Evolutionary conservation across 2,113 vertebrate genomes (phyloP), one percentile per base, ranked within the genome.

Genomic region (Dinomys branickii): DNA sequence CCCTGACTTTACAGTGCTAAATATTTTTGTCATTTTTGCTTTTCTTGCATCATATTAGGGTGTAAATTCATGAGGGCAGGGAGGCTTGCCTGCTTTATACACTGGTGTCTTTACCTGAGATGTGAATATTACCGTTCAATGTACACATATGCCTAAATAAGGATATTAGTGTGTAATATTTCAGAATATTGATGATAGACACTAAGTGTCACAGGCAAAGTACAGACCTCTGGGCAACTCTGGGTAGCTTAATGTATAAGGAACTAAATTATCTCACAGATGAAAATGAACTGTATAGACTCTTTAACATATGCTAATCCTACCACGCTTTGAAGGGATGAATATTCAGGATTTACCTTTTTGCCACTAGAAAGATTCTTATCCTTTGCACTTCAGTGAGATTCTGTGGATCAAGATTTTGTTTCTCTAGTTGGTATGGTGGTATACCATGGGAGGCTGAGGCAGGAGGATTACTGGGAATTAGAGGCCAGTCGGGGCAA

Each of bases 281-380:
- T 75, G 35, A 85, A 94, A 92, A 61, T 80, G 12, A 85, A 92
- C 67, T 75, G 10, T 59, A 6, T 65, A 17, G 4, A 71, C 16
- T 61, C 26, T 22, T 90, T 41, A 50, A 75, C 41, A 82, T n/a
- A 28, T 67, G 19, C 89, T 24, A 90, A 92, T 75, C 5, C 24
- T 82, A 24, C 94, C 26, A 75, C 77, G 90, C 71, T 90, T 17
- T 63, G 44, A 96, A 87, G 7, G n/a, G 1, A 35, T 58, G 19
- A 83, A 65, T 87, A 75, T 38, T 92, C 50, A 93, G 8, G 10
- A 77, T 93, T 88, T 54, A 80, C 3, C 2, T 82, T 94, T 95
- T 82, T 56, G 13, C 17, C 75, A 20, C 35, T 59, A 35, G 50
- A 56, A 73, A 85, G 9, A 54, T 2, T 11, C 78, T 82, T 73